These are phyloP conservation scores for Piprites chloris DNA, from an alignment of 2,113 vertebrate genomes.

Conservation along the genomic window DNA sequence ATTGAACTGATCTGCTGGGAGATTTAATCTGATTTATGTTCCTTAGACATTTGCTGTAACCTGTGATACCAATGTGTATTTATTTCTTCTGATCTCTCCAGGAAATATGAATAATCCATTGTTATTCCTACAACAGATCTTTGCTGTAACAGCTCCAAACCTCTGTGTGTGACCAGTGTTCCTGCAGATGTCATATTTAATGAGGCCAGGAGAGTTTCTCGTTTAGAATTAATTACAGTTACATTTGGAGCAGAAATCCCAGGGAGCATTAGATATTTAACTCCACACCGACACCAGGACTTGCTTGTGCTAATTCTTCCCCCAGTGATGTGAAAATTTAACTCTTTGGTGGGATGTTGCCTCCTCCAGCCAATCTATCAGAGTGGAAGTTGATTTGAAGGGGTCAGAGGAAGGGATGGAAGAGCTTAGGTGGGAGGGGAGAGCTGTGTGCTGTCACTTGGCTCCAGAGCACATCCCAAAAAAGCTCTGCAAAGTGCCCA, in stretches of 20 bases:
- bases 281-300: not conserved
- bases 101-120: conserved; percentile 37
- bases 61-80: not conserved
- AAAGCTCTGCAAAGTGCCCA: not conserved
- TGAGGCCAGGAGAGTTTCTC: conserved; percentile 9
- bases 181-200: conserved; percentile 21
- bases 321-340: not conserved
- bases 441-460: not conserved
- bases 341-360: not conserved
- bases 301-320: not conserved
- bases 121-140: not conserved
- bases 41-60: not conserved
- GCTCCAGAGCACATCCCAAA: not conserved
- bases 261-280: not conserved
- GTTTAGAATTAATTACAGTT: conserved; percentile 53
- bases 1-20: not conserved
- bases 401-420: not conserved
- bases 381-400: not conserved
- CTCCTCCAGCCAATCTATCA: not conserved
- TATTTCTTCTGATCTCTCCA: conserved; percentile 23
- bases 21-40: conserved; percentile 43
- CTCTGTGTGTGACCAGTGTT: not conserved
- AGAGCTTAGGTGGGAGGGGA: not conserved
- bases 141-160: conserved; percentile 8
- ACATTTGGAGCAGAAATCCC: conserved; percentile 24